These are phyloP conservation scores for Microcebus murinus DNA, from an alignment of 2,113 vertebrate species.

Conservation along the genomic window DNA sequence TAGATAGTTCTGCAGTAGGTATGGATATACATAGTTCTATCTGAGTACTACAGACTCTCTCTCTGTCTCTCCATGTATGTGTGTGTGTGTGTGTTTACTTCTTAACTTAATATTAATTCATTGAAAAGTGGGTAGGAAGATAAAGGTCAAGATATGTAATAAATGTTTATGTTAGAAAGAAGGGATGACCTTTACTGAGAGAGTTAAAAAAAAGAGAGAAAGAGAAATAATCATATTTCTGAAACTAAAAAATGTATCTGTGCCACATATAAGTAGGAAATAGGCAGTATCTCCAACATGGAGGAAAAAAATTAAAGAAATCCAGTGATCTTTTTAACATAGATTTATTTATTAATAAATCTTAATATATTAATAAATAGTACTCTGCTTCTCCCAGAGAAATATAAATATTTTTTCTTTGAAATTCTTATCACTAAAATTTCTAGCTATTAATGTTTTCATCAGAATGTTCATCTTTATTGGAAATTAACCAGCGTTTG, in stretches of 20 bases:
- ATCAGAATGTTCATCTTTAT: background rate
- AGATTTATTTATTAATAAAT: background rate
- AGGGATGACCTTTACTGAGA: background rate
- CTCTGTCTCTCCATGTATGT: no score
- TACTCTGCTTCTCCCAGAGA: background rate
- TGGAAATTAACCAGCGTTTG: background rate
- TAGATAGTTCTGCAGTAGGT: background rate
- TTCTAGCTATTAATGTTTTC: background rate
- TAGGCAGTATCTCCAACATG: background rate
- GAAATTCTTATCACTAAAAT: background rate
- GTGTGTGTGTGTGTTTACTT: background rate
- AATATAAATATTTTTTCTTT: background rate
- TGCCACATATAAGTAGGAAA: background rate
- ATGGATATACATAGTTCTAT: background rate
- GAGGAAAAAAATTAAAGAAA: background rate
- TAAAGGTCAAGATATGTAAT: background rate
- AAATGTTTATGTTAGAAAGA: background rate
- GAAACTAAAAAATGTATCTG: background rate
- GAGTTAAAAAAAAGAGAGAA: background rate
- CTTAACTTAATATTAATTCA: background rate
- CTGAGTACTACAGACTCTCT: background rate
- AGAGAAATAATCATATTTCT: background rate
- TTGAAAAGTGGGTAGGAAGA: conserved; percentile 15
- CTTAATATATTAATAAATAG: background rate
- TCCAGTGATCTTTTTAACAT: background rate